Base-by-base conservation (phyloP, 2,113 vertebrate species). In the Microtus richardsoni region DNA sequence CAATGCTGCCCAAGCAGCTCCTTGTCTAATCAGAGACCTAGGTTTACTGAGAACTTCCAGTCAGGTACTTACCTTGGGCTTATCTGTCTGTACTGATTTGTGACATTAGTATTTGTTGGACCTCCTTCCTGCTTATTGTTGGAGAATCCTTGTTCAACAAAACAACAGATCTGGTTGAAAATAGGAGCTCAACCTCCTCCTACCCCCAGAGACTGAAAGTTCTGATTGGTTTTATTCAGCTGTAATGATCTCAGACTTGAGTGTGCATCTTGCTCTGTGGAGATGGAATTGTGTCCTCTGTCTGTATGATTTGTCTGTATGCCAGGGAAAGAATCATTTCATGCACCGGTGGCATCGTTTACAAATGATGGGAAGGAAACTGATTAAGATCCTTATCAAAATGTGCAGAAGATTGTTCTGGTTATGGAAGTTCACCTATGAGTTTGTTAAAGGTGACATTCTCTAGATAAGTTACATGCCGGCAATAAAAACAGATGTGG, bases 21-120 rank as follows among this genome's bases (percentile, higher is more conserved):
- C 41, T 0, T 5, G 26, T 21, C 89, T 28, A n/a, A 39, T 10
- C 28, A 33, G 75, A 47, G 13, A 44, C 14, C 24, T 6, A 28
- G 0, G 21, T 14, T 79, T 30, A 24, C 22, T 6, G 21, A 85
- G 2, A 49, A 21, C 0, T 8, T 71, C 47, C 58, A 10, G 10
- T 66, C n/a, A 12, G 0, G 11, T 39, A 66, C 33, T 68, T 49
- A 36, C 1, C 30, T 71, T 5, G 0, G 30, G 8, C 8, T 39
- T 26, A 8, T 58, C 17, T 36, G 49, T 78, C 66, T 66, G 58
- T 86, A 21, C 36, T 41, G 86, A 39, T 47, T 39, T 47, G 19
- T 85, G 80, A 70, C 10, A 8, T 39, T 4, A 0, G 7, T 21
- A 24, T 19, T 4, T 36, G 16, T 11, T 33, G 5, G 7, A 6